Percentiles rank a stretch among this genome's conserved stretches.
These are phyloP conservation scores for Sebastolobus altivelis DNA, from an alignment of 2,797 vertebrate genomes.

Conservation along the genomic window DNA sequence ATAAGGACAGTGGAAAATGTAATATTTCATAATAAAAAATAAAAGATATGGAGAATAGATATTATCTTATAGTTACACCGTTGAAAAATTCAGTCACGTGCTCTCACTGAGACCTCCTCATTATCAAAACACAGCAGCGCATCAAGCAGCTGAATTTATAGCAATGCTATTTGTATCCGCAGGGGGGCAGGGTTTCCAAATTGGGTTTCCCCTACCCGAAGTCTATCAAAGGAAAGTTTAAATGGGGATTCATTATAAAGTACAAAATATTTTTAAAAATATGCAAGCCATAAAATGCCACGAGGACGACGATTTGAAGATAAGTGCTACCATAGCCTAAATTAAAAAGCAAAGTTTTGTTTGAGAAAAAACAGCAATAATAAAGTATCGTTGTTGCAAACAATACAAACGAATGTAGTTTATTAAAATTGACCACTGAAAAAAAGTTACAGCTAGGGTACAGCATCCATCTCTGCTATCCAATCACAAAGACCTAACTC, in stretches of 20 bases:
- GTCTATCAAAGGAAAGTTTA: neutral
- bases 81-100: neutral
- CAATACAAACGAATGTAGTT: neutral
- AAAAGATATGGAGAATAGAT: neutral
- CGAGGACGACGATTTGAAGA: neutral
- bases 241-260: neutral
- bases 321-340: neutral
- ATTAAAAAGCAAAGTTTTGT: neutral
- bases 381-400: neutral
- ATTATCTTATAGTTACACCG: neutral
- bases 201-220: neutral
- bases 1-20: neutral
- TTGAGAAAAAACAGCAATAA: neutral
- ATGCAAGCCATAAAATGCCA: neutral
- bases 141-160: constrained; percentile 8
- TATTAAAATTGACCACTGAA: neutral
- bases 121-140: neutral
- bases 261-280: neutral
- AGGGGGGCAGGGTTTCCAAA: constrained; percentile 75
- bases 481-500: constrained; percentile 40
- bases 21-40: neutral
- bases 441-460: neutral
- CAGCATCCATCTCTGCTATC: constrained; percentile 20
- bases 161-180: constrained; percentile 59
- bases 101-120: neutral